Evolutionary conservation across 2,113 vertebrate genomes (phyloP).

Genomic region (Corythaeola cristata): DNA sequence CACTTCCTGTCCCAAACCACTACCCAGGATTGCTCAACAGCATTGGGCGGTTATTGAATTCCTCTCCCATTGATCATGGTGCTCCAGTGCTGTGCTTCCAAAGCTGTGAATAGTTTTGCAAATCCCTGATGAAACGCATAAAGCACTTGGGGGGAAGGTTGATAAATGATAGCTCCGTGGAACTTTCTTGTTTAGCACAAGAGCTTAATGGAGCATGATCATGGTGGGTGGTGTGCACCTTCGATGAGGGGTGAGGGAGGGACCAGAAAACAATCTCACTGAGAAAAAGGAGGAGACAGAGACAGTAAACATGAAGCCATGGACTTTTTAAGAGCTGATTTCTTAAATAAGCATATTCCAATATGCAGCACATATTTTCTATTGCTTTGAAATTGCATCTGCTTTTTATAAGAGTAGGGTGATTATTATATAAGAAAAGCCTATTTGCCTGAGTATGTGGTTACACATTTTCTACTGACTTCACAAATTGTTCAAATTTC

Average conservation of each 20-base stretch:
- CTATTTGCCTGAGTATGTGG: slow-evolving; percentile 49
- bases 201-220: slow-evolving; percentile 60
- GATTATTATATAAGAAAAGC: slow-evolving; percentile 57
- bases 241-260: fast-evolving
- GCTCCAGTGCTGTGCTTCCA: neutral
- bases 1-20: neutral
- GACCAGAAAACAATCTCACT: neutral
- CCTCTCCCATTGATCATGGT: neutral
- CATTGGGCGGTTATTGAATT: neutral
- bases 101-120: slow-evolving; percentile 53
- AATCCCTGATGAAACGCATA: slow-evolving; percentile 52
- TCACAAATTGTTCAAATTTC: slow-evolving; percentile 66
- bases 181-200: slow-evolving; percentile 53
- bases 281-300: neutral
- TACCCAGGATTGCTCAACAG: neutral
- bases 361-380: slow-evolving; percentile 2
- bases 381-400: slow-evolving; percentile 58
- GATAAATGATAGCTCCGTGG: slow-evolving; percentile 50
- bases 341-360: neutral
- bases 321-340: neutral
- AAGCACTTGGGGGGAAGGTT: slow-evolving; percentile 38
- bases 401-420: slow-evolving; percentile 32
- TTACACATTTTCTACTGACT: slow-evolving; percentile 69
- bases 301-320: neutral
- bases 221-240: slow-evolving; percentile 32